Percentiles rank a stretch among this genome's conserved stretches.
Evolutionary conservation across 2,797 vertebrate species (phyloP).

Genomic region (Sebastes minor): DNA sequence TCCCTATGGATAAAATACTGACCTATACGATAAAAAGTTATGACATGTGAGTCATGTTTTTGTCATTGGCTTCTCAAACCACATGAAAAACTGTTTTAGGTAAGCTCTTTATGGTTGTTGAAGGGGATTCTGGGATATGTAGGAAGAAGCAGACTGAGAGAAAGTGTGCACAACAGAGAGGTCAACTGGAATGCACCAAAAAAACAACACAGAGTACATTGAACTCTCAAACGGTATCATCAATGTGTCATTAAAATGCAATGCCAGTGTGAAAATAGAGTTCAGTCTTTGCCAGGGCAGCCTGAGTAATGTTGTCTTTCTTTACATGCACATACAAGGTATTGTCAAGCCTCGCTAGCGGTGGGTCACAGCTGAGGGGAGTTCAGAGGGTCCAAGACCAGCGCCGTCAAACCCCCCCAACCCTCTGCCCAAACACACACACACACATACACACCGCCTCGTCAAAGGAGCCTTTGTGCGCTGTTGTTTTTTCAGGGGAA

Average conservation of each 20-base stretch:
- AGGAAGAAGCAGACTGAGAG: not conserved
- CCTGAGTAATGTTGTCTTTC: slow-evolving; percentile 71
- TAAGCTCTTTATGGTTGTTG: not conserved
- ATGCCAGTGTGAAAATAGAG: slow-evolving; percentile 2
- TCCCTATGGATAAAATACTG: not conserved
- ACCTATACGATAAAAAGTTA: not conserved
- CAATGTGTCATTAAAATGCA: slow-evolving; percentile 12
- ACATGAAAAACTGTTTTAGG: not conserved
- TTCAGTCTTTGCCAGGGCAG: slow-evolving; percentile 15
- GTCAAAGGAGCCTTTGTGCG: slow-evolving; percentile 93
- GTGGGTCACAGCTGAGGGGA: slow-evolving; percentile 65
- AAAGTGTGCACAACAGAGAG: not conserved
- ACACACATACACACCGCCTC: slow-evolving; percentile 38
- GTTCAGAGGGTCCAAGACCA: slow-evolving; percentile 72
- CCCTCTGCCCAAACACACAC: not conserved
- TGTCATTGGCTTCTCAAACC: not conserved
- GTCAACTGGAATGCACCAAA: not conserved
- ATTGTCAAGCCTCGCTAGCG: slow-evolving; percentile 58
- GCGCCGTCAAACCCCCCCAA: slow-evolving; percentile 39
- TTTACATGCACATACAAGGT: slow-evolving; percentile 59
- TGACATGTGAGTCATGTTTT: not conserved
- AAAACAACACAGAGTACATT: not conserved
- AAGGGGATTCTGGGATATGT: not conserved
- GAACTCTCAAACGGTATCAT: not conserved
- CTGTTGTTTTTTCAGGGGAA: slow-evolving; percentile 90